Percentiles rank a stretch among this genome's conserved stretches.
Evolutionary conservation across 1,140 invertebrate genomes (phyloP).

Genomic region (Chlorops oryzae): DNA sequence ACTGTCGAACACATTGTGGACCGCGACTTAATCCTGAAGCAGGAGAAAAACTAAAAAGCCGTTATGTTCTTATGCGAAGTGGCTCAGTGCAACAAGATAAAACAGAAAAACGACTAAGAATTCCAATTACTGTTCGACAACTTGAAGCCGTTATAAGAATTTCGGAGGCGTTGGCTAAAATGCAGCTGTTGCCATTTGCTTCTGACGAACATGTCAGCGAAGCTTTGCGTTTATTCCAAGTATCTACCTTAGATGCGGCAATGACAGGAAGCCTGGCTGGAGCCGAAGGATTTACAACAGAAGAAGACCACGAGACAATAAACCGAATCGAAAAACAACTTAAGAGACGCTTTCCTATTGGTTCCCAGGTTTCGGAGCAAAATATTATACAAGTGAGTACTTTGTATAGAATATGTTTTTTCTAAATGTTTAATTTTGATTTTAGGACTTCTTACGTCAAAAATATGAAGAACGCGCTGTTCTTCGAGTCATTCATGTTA

Average conservation of each 20-base stretch:
- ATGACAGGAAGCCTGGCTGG: slow-evolving; percentile 85
- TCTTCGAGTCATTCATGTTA: slow-evolving; percentile 84
- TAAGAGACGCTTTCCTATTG: slow-evolving; percentile 91
- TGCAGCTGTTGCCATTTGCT: slow-evolving; percentile 92
- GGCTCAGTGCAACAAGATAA: slow-evolving; percentile 74
- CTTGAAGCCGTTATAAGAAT: slow-evolving; percentile 95
- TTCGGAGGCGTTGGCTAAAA: slow-evolving; percentile 95
- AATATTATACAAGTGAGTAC: slow-evolving; percentile 69
- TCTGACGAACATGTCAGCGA: slow-evolving; percentile 91
- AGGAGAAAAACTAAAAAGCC: slow-evolving; percentile 87
- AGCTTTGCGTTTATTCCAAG: slow-evolving; percentile 96
- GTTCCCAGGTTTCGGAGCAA: slow-evolving; percentile 91
- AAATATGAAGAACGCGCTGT: slow-evolving; percentile 87
- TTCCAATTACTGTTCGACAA: slow-evolving; percentile 96
- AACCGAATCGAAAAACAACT: slow-evolving; percentile 89
- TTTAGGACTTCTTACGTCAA: slow-evolving; percentile 79
- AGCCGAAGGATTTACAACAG: slow-evolving; percentile 93
- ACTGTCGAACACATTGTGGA: slow-evolving; percentile 82
- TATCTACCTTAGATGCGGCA: slow-evolving; percentile 95
- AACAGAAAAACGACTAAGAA: slow-evolving; percentile 73
- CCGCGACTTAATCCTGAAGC: slow-evolving; percentile 82
- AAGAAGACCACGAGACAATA: slow-evolving; percentile 88
- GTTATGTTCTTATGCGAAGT: slow-evolving; percentile 93
- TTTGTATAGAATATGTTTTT: not conserved
- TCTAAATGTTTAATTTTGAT: not conserved